Evolutionary conservation across 2,888 invertebrate species (phyloP).

Genomic region (Ametastegia equiseti): DNA sequence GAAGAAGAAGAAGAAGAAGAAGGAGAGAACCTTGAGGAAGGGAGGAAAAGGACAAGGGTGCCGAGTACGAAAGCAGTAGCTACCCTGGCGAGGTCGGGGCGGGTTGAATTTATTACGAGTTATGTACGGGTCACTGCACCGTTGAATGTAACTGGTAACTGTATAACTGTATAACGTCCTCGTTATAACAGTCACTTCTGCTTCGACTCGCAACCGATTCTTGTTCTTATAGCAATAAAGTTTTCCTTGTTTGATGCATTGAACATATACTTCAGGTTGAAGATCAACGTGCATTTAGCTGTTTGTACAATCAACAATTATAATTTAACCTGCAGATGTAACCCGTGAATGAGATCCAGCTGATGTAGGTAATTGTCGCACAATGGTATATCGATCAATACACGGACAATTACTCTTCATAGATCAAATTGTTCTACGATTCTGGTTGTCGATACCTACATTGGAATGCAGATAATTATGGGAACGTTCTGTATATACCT

Average conservation of each 20-base stretch:
- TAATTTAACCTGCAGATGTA: background rate
- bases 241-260: background rate
- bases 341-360: background rate
- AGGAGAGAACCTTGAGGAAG: background rate
- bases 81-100: slow-evolving; percentile 1
- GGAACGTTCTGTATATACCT: too few species aligned
- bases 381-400: background rate
- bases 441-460: too few species aligned
- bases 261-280: background rate
- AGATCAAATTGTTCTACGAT: background rate
- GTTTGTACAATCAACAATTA: background rate
- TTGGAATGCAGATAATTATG: background rate
- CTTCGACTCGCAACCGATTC: slow-evolving; percentile 7
- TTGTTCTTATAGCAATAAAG: background rate
- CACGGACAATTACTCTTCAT: background rate
- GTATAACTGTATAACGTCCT: slow-evolving; percentile 27
- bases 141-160: slow-evolving; percentile 2
- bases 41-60: background rate
- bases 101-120: slow-evolving; percentile 40
- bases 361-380: background rate
- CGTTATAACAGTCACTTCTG: slow-evolving; percentile 31
- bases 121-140: slow-evolving; percentile 35
- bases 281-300: background rate
- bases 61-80: background rate
- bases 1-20: background rate